A percentile compares a stretch with the other conserved stretches of the same genome.
Conservation (phyloP, 2,888 invertebrate species). For the Tiliacea citrago region DNA sequence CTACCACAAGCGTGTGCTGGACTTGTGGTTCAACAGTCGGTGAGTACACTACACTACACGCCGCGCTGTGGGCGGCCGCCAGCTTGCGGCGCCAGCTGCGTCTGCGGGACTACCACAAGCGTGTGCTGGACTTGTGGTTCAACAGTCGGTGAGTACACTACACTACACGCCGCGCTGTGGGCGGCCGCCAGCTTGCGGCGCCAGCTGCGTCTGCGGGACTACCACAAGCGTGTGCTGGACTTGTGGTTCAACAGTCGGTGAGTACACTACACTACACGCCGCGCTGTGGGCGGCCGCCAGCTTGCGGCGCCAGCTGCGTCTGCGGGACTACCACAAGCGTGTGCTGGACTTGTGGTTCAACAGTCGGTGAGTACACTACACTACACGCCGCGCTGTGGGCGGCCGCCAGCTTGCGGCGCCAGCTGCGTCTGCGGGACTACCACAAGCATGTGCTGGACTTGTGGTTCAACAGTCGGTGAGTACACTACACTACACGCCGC, state of each 20-base stretch:
- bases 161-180: no score
- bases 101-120: conserved; percentile 5
- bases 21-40: conserved; percentile 45
- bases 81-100: conserved; percentile 38
- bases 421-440: conserved; percentile 23
- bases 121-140: no score
- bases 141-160: conserved; percentile 56
- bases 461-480: conserved; percentile 55
- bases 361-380: conserved; percentile 56
- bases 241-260: conserved; percentile 53
- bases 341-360: no score
- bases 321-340: neutral
- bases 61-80: no score
- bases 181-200: no score
- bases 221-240: no score
- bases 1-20: no score
- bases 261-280: conserved; percentile 13
- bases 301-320: conserved; percentile 40
- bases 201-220: conserved; percentile 22
- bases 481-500: neutral
- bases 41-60: conserved; percentile 39
- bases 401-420: no score
- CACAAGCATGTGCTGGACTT: no score
- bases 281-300: no score
- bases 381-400: no score